Conservation (phyloP, 2,797 vertebrate species). For the Buphagus erythrorhynchus region DNA sequence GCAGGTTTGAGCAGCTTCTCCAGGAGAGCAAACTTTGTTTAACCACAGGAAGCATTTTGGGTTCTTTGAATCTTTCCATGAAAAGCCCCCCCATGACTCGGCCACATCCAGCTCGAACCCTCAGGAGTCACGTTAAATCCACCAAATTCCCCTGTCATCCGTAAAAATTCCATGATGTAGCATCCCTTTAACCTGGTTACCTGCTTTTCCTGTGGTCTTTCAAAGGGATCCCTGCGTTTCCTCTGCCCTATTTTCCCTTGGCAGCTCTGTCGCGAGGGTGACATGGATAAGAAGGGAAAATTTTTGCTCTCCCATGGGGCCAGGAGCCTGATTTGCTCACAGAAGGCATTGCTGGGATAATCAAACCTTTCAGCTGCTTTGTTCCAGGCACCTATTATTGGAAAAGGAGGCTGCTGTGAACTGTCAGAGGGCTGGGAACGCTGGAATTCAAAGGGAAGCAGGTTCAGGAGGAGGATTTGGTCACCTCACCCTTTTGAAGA, state of each 20-base stretch:
- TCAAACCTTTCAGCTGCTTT: background rate
- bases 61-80: background rate
- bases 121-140: background rate
- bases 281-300: background rate
- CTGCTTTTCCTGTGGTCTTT: background rate
- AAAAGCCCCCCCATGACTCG: background rate
- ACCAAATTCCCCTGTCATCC: background rate
- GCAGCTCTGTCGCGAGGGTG: background rate
- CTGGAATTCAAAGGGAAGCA: background rate
- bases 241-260: background rate
- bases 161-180: background rate
- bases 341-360: background rate
- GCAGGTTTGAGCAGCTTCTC: background rate
- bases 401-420: background rate
- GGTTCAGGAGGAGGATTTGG: background rate
- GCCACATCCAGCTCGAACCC: background rate
- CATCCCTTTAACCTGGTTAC: constrained; percentile 16
- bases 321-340: background rate
- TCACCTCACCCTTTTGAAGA: background rate
- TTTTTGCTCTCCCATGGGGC: background rate
- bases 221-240: background rate
- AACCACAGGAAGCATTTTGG: background rate
- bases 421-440: background rate
- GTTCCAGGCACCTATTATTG: background rate
- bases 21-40: background rate